Conservation (phyloP, 1,140 invertebrate genomes). For the Papilio helenus region DNA sequence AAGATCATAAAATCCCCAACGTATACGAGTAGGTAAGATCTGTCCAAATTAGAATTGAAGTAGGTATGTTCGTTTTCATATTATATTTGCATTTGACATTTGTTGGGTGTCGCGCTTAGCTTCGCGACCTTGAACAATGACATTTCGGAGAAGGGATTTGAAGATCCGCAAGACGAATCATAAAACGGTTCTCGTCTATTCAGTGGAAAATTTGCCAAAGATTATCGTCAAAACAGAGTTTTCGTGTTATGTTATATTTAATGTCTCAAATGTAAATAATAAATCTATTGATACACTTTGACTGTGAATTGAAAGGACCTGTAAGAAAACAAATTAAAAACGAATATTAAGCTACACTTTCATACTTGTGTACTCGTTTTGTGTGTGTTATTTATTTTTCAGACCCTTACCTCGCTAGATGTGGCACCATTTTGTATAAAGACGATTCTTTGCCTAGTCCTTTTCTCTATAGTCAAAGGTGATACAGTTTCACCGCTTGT, state of each 20-base stretch:
- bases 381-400: too few relatives aligned
- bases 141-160: constrained; percentile 70
- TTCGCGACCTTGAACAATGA: constrained; percentile 71
- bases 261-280: constrained; percentile 4
- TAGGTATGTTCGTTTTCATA: constrained; percentile 47
- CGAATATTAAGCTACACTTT: too few relatives aligned
- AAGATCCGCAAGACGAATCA: constrained; percentile 44
- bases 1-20: constrained; percentile 31
- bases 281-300: not conserved
- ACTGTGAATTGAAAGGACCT: too few relatives aligned
- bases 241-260: not conserved
- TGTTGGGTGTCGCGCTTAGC: constrained; percentile 55
- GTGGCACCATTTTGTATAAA: too few relatives aligned
- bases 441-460: too few relatives aligned
- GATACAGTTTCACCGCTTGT: constrained; percentile 28
- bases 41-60: constrained; percentile 40
- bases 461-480: not conserved
- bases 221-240: not conserved
- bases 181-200: constrained; percentile 41
- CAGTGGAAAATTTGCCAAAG: too few relatives aligned
- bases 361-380: too few relatives aligned
- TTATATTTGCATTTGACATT: constrained; percentile 73
- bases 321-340: too few relatives aligned
- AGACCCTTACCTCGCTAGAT: too few relatives aligned
- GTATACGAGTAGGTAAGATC: constrained; percentile 37